phyloP scores from a whole-genome alignment of 2,797 vertebrate genomes.

The Strix occidentalis region DNA sequence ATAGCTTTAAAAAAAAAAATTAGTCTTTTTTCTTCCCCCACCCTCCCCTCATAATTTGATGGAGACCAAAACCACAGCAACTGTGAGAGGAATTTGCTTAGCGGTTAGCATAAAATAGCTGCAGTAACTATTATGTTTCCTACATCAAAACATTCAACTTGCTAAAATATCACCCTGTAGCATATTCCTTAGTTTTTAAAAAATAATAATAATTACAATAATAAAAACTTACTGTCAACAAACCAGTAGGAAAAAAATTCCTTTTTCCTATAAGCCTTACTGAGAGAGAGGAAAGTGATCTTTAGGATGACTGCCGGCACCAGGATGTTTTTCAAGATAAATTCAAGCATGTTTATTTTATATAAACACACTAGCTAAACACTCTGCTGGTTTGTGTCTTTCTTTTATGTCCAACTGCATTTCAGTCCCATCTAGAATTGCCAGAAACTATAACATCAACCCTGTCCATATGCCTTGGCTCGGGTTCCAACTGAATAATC shows the following conservation, averaged over 20 bases:
- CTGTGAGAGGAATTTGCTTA: neutral
- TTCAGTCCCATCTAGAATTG: constrained; percentile 18
- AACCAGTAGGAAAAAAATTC: neutral
- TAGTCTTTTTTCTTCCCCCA: neutral
- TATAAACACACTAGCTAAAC: constrained; percentile 17
- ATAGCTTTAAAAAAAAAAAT: neutral
- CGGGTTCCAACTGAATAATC: neutral
- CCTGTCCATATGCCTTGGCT: constrained; percentile 8
- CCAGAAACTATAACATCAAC: constrained; percentile 41
- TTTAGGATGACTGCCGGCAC: neutral
- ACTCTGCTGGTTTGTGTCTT: neutral
- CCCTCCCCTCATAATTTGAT: no score
- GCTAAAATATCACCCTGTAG: neutral
- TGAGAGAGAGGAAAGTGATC: neutral
- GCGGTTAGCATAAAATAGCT: neutral
- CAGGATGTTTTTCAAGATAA: neutral
- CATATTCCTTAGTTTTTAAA: neutral
- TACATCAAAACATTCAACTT: neutral
- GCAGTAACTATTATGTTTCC: neutral
- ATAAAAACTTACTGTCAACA: neutral
- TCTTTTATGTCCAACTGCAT: constrained; percentile 9
- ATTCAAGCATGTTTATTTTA: constrained; percentile 3
- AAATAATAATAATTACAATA: neutral
- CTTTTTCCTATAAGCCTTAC: neutral
- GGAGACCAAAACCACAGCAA: neutral